phyloP scores from a whole-genome alignment of 2,113 vertebrate genomes.

The Ammodytes marinus region DNA sequence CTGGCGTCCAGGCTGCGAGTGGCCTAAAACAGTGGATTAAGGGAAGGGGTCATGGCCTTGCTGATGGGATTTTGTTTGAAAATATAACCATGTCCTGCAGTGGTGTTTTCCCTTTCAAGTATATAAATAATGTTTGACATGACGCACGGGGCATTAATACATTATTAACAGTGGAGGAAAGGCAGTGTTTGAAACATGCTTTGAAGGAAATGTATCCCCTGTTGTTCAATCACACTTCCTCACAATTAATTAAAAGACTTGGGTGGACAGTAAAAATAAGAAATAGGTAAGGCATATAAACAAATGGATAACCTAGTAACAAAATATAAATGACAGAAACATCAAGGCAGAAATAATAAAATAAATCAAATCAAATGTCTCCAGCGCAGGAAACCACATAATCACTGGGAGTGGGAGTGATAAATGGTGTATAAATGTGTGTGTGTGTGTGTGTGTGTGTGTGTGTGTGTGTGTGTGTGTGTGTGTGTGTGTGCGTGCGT shows the following conservation, averaged over 20 bases:
- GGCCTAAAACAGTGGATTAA: conserved; percentile 77
- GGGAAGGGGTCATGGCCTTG: conserved; percentile 75
- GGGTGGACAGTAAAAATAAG: neutral
- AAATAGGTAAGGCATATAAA: conserved; percentile 1
- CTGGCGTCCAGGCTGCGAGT: conserved; percentile 57
- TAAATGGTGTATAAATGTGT: neutral
- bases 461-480: too few relatives aligned
- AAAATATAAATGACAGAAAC: conserved; percentile 1
- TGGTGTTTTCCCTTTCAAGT: conserved; percentile 42
- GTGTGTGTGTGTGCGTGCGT: too few relatives aligned
- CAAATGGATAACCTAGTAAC: conserved; percentile 1
- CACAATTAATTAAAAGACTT: neutral
- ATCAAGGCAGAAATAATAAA: neutral
- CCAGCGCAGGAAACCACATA: neutral
- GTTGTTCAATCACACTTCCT: conserved; percentile 5
- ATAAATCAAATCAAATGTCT: neutral
- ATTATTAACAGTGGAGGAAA: conserved; percentile 21
- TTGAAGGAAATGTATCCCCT: neutral
- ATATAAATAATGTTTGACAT: conserved; percentile 61
- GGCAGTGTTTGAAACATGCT: conserved; percentile 14
- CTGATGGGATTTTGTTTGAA: conserved; percentile 74
- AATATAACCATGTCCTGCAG: conserved; percentile 52
- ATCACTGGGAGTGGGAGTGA: neutral
- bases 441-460: too few relatives aligned
- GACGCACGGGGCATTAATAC: neutral